Base-by-base conservation (phyloP, 2,888 invertebrate species). In the Pachycephus smyrnensis region DNA sequence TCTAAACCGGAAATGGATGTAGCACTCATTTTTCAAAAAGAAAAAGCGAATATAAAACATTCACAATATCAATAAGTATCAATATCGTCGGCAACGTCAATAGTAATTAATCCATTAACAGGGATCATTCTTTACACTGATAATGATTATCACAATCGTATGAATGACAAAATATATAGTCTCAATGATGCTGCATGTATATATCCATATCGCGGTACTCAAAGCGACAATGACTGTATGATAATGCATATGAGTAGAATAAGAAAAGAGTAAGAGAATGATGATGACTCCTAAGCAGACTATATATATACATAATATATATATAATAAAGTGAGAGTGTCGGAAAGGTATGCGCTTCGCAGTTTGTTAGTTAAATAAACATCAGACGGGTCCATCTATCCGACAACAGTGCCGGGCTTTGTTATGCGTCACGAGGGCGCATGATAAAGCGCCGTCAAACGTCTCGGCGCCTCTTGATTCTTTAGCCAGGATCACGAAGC, bases 331-430 rank as follows among this genome's bases (percentile, higher is more conserved):
- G 2, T 23, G 23, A 23, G 23, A 23, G 9, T 55, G 55, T 55
- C 23, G 55, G 55, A 23, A 55, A 55, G 71, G 71, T 71, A 71
- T 71, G 32, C 71, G 71, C 71, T 33, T 71, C 31, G 71, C 73
- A 81, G 81, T 87, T 88, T 88, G 88, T 88, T 88, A 88, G 88
- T 88, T 88, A 88, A 88, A 88, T 88, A 88, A 88, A 88, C 87
- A 87, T 77, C 80, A 82, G 76, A 82, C 73, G 75, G 76, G 73
- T 79, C 79, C 80, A 82, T 80, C 79, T 80, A 73, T 33, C 80
- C 73, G 82, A 83, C 83, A 84, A 86, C 84, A 86, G 82, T 80
- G 82, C 77, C 68, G 40, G 55, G 84, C 85, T 85, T 88, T 88
- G 88, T 88, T 85, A 76, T 78, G 40, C 73, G 79, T 80, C 79